Conservation (phyloP, 2,888 invertebrate genomes). For the Masnerella sp. region DNA sequence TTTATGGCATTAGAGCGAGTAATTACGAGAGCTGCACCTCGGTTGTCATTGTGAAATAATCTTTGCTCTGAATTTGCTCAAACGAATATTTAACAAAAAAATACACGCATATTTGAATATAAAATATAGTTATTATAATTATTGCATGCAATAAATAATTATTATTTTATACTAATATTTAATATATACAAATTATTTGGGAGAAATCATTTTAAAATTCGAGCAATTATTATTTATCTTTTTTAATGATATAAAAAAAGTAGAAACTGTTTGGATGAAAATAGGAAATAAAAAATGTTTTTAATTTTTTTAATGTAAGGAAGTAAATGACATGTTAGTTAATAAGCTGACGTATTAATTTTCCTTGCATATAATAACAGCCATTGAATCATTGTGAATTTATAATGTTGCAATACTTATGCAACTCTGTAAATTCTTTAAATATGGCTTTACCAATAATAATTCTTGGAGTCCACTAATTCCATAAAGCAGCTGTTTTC, state of each 20-base stretch:
- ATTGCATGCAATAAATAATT: too few relatives aligned
- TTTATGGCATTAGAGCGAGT: slow-evolving; percentile 23
- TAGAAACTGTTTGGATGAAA: too few relatives aligned
- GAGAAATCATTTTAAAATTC: too few relatives aligned
- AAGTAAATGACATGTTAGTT: too few relatives aligned
- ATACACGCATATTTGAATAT: too few relatives aligned
- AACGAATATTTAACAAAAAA: neutral
- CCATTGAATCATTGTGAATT: slow-evolving; percentile 1
- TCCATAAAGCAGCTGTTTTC: neutral
- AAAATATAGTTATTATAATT: too few relatives aligned
- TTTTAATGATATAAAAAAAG: too few relatives aligned
- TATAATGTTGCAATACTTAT: neutral
- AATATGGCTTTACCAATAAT: neutral
- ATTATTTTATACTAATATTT: too few relatives aligned
- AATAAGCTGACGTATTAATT: too few relatives aligned
- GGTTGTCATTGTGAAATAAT: slow-evolving; percentile 6
- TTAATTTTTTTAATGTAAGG: neutral
- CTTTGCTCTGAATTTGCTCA: neutral
- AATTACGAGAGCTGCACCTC: slow-evolving; percentile 5
- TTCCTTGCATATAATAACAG: neutral
- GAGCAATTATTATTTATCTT: too few relatives aligned
- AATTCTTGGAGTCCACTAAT: neutral
- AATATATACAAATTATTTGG: neutral
- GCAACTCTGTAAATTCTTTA: slow-evolving; percentile 2
- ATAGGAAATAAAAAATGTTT: neutral